A percentile compares a stretch with the other conserved stretches of the same genome.
Conservation (phyloP, 2,797 vertebrate species). For the Fringilla coelebs region DNA sequence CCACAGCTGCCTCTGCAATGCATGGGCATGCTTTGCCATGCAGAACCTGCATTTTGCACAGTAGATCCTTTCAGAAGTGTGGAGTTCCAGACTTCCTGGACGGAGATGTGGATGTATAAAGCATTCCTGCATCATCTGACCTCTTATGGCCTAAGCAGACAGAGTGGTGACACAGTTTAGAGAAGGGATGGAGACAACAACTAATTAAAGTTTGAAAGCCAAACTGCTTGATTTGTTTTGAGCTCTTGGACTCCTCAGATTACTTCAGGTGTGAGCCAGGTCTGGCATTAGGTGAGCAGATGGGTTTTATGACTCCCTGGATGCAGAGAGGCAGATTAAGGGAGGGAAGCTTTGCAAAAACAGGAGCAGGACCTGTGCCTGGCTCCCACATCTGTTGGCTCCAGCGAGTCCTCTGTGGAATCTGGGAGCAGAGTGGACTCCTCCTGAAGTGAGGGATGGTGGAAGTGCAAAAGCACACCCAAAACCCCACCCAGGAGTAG, state of each 20-base stretch:
- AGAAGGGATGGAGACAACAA: background rate
- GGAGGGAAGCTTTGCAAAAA: background rate
- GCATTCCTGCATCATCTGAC: background rate
- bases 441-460: background rate
- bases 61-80: background rate
- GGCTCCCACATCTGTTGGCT: background rate
- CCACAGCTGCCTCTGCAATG: background rate
- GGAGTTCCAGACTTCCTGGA: background rate
- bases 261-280: background rate
- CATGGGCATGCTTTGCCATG: background rate
- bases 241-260: background rate
- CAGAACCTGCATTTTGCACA: background rate
- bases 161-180: background rate
- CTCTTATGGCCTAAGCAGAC: background rate
- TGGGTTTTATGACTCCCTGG: background rate
- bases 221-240: background rate
- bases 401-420: rapidly evolving
- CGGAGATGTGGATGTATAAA: background rate
- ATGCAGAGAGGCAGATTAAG: background rate
- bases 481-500: rapidly evolving
- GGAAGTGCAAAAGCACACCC: background rate
- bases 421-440: background rate
- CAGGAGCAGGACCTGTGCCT: background rate
- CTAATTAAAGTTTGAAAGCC: background rate
- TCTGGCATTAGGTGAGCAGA: conserved; percentile 1